phyloP scores from a whole-genome alignment of 1,140 invertebrate species.

The Maniola jurtina region DNA sequence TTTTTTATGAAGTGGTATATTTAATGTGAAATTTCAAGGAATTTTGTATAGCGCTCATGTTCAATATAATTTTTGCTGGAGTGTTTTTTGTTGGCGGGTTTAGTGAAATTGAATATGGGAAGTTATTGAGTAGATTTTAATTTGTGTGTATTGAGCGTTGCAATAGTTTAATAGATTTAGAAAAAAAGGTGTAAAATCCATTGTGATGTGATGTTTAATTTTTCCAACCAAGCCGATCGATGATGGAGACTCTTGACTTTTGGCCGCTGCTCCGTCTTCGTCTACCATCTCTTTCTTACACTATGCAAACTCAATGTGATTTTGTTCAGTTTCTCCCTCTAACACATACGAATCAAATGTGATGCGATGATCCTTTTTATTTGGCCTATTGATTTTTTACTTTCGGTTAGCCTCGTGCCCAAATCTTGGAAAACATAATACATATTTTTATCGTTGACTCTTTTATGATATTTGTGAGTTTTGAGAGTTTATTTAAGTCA shows the following conservation, averaged over 20 bases:
- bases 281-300: constrained; percentile 23
- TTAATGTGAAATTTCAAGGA: background rate
- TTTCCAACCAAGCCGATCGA: constrained; percentile 60
- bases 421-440: background rate
- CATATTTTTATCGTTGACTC: constrained; percentile 2
- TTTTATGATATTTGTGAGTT: background rate
- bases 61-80: constrained; percentile 8
- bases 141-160: constrained; percentile 1
- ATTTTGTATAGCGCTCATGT: background rate
- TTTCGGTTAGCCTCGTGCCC: constrained; percentile 4
- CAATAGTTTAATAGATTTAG: constrained; percentile 22
- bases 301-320: background rate
- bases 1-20: constrained; percentile 28
- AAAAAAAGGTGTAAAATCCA: constrained; percentile 28
- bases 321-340: constrained; percentile 47
- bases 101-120: constrained; percentile 46
- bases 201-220: constrained; percentile 33
- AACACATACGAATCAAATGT: constrained; percentile 53
- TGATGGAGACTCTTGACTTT: constrained; percentile 72
- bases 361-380: constrained; percentile 62
- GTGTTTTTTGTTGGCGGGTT: constrained; percentile 13
- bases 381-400: constrained; percentile 71
- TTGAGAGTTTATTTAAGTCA: background rate
- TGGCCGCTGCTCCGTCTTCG: constrained; percentile 51
- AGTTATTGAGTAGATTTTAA: background rate